Evolutionary conservation across 2,888 invertebrate genomes (phyloP), one percentile per base, ranked within the genome.

Genomic region (Caenorhabditis doughertyi): DNA sequence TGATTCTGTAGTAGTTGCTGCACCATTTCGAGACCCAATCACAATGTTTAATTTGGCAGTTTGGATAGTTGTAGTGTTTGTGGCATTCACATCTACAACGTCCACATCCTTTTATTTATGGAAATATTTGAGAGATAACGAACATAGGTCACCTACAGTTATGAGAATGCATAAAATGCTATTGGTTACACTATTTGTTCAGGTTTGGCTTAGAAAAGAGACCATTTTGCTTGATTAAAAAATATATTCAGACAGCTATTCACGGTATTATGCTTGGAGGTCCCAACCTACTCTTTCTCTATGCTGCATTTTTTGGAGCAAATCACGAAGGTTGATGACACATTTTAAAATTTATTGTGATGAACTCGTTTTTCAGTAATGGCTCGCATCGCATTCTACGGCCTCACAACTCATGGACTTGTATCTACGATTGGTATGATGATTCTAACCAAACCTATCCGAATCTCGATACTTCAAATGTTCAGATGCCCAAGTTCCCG

Each of bases 121-220:
- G 27, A 60, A 29, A 18, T 42, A 62, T 51, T 25, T 72, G 11
- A 47, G 60, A 13, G 60, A 62, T 11, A 39, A 47, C 18, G 56
- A 65, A 8, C 56, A 74, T 35, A 62, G 51, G 9, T 74, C 74
- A 11, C 29, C 65, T 5, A 58, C 56, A 13, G 65, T 65, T n/a
- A 16, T 74, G 8, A 47, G 74, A 32, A 74, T 74, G 74, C 74
- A 74, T 35, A 47, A 49, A 27, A 65, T 74, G 74, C 25, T 74
- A 35, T 27, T 74, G 7, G 35, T 74, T 7, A 74, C 65, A 11
- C 21, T 74, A 5, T 56, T 56, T 49, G 65, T 65, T n/a, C 74
- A 74, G 56, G 74, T 72, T 13, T 13, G 65, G 29, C 13, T 4
- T 7, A 2, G 29, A 16, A n/a, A 13, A 18, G 4, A 18, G n/a